phyloP scores from a whole-genome alignment of 2,113 vertebrate genomes.

The Brachyistius frenatus region DNA sequence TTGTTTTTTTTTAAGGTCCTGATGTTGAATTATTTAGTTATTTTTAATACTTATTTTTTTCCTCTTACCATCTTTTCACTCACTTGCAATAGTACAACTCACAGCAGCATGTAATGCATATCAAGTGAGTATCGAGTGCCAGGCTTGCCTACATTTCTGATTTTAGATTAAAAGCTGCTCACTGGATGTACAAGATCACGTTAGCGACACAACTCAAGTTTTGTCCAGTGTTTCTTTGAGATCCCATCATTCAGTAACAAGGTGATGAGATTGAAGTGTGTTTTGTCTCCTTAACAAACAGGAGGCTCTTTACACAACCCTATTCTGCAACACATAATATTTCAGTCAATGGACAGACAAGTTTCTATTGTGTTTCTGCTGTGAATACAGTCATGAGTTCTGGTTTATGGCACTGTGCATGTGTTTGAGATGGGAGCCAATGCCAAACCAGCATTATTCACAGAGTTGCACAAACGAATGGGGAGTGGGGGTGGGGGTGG shows the following conservation, averaged over 20 bases:
- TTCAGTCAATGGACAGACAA: conserved; percentile 42
- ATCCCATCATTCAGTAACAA: conserved; percentile 7
- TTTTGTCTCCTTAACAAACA: conserved; percentile 42
- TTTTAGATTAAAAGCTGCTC: conserved; percentile 44
- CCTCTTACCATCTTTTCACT: not conserved
- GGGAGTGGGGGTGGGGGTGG: conserved; percentile 26
- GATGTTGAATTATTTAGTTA: not conserved
- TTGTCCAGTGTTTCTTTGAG: conserved; percentile 24
- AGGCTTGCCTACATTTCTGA: conserved; percentile 15
- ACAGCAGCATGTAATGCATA: conserved; percentile 12
- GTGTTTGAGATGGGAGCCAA: conserved; percentile 31
- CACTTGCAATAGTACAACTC: not conserved
- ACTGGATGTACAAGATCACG: conserved; percentile 22
- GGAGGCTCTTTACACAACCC: not conserved
- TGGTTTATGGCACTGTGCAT: conserved; percentile 11
- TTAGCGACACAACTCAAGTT: not conserved
- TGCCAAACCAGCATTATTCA: conserved; percentile 36
- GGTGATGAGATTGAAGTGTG: conserved; percentile 41
- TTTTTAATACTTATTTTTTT: not conserved
- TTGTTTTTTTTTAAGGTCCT: not conserved
- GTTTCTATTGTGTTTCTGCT: conserved; percentile 40
- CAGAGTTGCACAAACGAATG: conserved; percentile 39
- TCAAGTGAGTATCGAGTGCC: conserved; percentile 35
- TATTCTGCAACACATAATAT: conserved; percentile 12
- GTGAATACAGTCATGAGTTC: conserved; percentile 43